Base-by-base conservation (phyloP, 2,797 vertebrate genomes). In the Odontamblyopus lacepedii region DNA sequence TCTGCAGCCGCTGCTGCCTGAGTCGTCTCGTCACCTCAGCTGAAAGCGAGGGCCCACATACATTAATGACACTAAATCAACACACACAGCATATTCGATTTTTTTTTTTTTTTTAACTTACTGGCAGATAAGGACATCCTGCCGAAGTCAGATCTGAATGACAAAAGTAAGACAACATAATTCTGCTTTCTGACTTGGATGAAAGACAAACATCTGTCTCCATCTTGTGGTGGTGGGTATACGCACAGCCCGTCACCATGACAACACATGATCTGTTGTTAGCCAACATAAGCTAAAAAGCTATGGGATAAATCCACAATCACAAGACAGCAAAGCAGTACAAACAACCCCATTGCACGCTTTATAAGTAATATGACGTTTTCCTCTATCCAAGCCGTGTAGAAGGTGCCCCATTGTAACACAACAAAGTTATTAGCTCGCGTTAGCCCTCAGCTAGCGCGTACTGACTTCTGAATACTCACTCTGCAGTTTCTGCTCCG, bases 401-500 rank as follows among this genome's bases (percentile, higher is more conserved):
- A 26, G 19, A 48, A 68, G 66, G 18, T 61, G 51, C 1, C 63
- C 71, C 80, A 66, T 68, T 55, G 27, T 44, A 74, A 27, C 51
- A 15, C 27, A 55, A 63, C 68, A 41, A 69, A 66, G 72, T 74
- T 67, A 68, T 76, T 80, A 79, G 79, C 81, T 73, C 56, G 18
- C 18, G 32, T 67, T 89, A 88, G 85, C 88, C 70, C 11, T 35
- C 35, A 83, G 89, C 90, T 88, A 89, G 76, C 69, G 26, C 62
- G 0, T 48, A 63, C 29, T 65, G 38, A 18, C 19, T 75, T n/a
- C 11, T 8, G 29, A 62, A 29, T 78, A 93, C 93, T 93, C 83
- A 95, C 94, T 89, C 90, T 64, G 86, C 91, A 51, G 91, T 91
- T 79, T 93, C 92, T 26, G 91, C 90, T 78, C 91, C 92, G 1